phyloP scores from a whole-genome alignment of 2,797 vertebrate species.

The Trematomus bernacchii region DNA sequence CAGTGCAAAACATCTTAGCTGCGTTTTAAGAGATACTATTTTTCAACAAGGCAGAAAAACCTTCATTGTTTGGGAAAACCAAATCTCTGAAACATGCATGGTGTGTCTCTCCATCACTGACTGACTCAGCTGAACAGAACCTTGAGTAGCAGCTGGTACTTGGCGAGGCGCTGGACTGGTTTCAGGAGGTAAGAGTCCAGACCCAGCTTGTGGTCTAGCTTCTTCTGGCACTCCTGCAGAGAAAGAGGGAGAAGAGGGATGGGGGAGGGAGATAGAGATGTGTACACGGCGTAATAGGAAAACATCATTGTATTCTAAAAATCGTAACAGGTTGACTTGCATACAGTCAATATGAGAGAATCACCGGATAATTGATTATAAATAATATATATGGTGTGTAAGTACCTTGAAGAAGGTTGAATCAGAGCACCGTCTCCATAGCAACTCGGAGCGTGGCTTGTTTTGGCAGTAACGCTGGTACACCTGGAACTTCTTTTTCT shows the following conservation, averaged over 20 bases:
- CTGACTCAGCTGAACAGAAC: slow-evolving; percentile 72
- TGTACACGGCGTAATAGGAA: not conserved
- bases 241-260: slow-evolving; percentile 32
- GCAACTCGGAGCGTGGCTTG: slow-evolving; percentile 93
- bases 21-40: not conserved
- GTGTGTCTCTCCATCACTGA: not conserved
- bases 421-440: slow-evolving; percentile 95
- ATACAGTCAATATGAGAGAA: not conserved
- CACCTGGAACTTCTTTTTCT: slow-evolving; percentile 97
- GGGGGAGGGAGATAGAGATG: slow-evolving; percentile 26
- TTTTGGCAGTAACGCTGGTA: slow-evolving; percentile 98
- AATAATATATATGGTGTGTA: not conserved
- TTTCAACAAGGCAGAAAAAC: not conserved
- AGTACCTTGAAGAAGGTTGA: slow-evolving; percentile 95
- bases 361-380: not conserved
- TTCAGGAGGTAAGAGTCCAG: slow-evolving; percentile 98
- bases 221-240: slow-evolving; percentile 94
- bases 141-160: slow-evolving; percentile 98
- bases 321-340: not conserved
- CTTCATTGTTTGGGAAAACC: not conserved
- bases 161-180: slow-evolving; percentile 97
- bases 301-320: not conserved
- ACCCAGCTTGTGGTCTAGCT: slow-evolving; percentile 94
- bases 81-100: not conserved
- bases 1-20: not conserved